Base-by-base conservation (phyloP, 2,888 invertebrate species). In the Notodonta ziczac region DNA sequence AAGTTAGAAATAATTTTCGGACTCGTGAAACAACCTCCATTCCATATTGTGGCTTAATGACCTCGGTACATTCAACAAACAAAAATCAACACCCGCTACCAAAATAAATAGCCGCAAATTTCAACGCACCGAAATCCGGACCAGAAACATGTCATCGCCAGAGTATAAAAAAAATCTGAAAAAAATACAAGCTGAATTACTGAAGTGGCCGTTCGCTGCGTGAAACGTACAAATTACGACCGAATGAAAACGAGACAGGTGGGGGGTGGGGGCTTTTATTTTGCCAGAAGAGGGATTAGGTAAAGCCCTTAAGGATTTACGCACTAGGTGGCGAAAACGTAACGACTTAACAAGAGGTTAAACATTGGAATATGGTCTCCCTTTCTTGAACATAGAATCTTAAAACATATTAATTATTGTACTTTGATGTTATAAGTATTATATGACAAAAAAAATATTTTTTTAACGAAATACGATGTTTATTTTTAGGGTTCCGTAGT, bases 231-330 rank as follows among this genome's bases (percentile, higher is more conserved):
- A 65, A 78, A 76, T 77, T 74, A 76, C 69, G 57, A 48, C 10
- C 54, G 58, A 66, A 70, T 58, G 62, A 69, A 76, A 65, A 65
- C 52, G 56, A 77, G 70, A 74, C 71, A 69, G 60, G 59, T 57
- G 57, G 40, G 53, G 61, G 61, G 58, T 55, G 53, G 60, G 53
- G 13, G 66, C 61, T 79, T 78, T 79, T 78, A 77, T 80, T 78
- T 76, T 69, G 61, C 65, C 63, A 62, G 66, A 48, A 62, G 52
- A 62, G 73, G 70, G 67, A 78, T 80, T 77, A 74, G 69, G 70
- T 61, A 70, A 74, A 62, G 62, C 66, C 66, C 66, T 64, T 57
- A 63, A 63, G 61, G 63, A 60, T 35, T 39, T 58, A 70, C 67
- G 70, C 68, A 70, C 66, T 70, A 58, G 39, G 35, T 24, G 14